Evolutionary conservation across 1,140 invertebrate genomes (phyloP), one percentile per base, ranked within the genome.

Genomic region (Geopemphigus sp.): DNA sequence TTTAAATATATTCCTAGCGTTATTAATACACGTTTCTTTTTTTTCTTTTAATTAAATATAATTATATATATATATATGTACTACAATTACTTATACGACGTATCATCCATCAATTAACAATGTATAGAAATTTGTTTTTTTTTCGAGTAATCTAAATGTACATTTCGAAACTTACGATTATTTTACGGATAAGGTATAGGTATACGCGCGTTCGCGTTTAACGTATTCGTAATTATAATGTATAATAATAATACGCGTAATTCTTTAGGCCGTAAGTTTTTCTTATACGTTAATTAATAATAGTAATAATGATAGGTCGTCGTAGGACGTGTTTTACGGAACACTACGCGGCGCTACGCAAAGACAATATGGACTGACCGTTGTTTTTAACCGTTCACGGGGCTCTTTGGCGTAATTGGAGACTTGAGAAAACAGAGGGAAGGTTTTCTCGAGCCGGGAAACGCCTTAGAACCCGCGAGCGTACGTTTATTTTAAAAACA

Each of bases 81-180:
- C 12, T 45, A 73, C 4, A 54, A 56, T 57, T 57, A 47, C n/a
- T 68, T 68, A 50, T 68, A 68, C 6, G 39, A 68, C 66, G 66
- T 68, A 61, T 78, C 74, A 78, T 78, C 74, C 74, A 78, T 78
- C 74, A 78, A 78, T 78, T 78, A 78, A 78, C 74, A 78, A 78
- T 78, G 32, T 78, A 39, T 74, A 59, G 29, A 45, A 1, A 22
- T 24, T 57, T 56, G 22, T 53, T 19, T 29, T 50, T 68, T 12
- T 2, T 47, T 47, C 24, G 17, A 50, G 8, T 26, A 66, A 45
- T 66, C 1, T 47, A 68, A 47, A 6, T 68, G 45, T 68, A 68
- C 17, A 47, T 50, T 47, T 68, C 24, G 50, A 50, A 47, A 12
- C 64, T 68, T 66, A 39, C 39, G 39, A 39, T n/a, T 39, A 61